A percentile compares a stretch with the other conserved stretches of the same genome.
phyloP scores from a whole-genome alignment of 2,888 invertebrate species.

The Volucella zonaria region DNA sequence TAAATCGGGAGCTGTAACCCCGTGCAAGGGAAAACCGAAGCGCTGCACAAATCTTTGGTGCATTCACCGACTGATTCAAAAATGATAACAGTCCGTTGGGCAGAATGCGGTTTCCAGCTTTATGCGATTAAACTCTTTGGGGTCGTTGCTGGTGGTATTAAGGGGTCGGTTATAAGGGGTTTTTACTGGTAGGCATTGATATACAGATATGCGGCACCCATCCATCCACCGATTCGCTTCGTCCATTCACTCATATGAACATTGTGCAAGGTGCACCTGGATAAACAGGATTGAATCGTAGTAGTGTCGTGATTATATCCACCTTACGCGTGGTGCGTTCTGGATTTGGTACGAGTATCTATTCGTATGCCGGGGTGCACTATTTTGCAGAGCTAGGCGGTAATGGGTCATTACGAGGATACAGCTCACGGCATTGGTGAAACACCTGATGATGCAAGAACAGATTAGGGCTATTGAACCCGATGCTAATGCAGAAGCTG shows the following conservation, averaged over 20 bases:
- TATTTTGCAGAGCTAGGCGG: slow-evolving; percentile 8
- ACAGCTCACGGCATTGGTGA: slow-evolving; percentile 9
- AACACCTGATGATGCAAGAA: slow-evolving; percentile 63
- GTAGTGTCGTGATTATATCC: slow-evolving; percentile 56
- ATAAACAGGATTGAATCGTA: slow-evolving; percentile 52
- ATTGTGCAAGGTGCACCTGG: slow-evolving; percentile 73
- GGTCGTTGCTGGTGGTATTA: slow-evolving; percentile 9
- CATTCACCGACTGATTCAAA: slow-evolving; percentile 60
- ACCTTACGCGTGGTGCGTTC: slow-evolving; percentile 59
- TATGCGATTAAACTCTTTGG: slow-evolving; percentile 67
- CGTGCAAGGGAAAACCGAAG: slow-evolving; percentile 2
- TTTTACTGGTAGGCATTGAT: slow-evolving; percentile 25
- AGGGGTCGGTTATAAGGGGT: background rate
- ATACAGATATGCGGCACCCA: slow-evolving; percentile 12
- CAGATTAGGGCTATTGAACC: slow-evolving; percentile 51
- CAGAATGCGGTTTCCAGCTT: slow-evolving; percentile 59
- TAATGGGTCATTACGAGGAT: slow-evolving; percentile 58
- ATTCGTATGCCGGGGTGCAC: background rate
- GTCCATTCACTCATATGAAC: slow-evolving; percentile 54
- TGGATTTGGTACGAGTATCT: slow-evolving; percentile 10
- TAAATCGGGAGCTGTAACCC: slow-evolving; percentile 3
- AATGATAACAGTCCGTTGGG: slow-evolving; percentile 58
- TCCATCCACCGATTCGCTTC: slow-evolving; percentile 41
- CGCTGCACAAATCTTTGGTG: slow-evolving; percentile 39
- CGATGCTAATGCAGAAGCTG: slow-evolving; percentile 21